These are phyloP conservation scores for Paratilapia polleni DNA, from an alignment of 2,113 vertebrate species.

Conservation along the genomic window DNA sequence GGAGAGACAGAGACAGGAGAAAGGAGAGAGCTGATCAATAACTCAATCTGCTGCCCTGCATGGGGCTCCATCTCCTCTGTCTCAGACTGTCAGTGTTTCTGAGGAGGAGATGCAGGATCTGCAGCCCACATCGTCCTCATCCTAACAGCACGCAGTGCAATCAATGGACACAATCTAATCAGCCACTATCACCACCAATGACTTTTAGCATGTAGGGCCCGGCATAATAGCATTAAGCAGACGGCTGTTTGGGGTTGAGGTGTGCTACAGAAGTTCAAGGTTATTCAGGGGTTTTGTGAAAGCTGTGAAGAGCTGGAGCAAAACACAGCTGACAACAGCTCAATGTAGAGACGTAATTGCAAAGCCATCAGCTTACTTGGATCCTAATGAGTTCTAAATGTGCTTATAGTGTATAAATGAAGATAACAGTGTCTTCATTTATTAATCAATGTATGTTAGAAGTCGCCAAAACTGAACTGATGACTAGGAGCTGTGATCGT, in stretches of 20 bases:
- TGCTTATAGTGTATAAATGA: not conserved
- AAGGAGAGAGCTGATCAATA: constrained; percentile 76
- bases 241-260: constrained; percentile 47
- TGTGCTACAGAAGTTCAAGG: constrained; percentile 67
- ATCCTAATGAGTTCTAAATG: not conserved
- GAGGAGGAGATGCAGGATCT: constrained; percentile 55
- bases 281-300: constrained; percentile 39
- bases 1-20: constrained; percentile 59
- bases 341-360: not conserved
- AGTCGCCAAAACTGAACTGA: not conserved
- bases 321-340: constrained; percentile 25
- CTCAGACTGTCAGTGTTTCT: constrained; percentile 67
- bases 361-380: not conserved
- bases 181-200: constrained; percentile 75
- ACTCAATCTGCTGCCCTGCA: constrained; percentile 77
- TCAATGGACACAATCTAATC: constrained; percentile 82
- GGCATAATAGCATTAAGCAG: constrained; percentile 73
- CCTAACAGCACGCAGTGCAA: constrained; percentile 67
- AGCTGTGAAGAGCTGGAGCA: constrained; percentile 14
- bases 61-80: constrained; percentile 72
- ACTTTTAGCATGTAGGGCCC: constrained; percentile 73
- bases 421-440: not conserved
- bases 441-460: not conserved
- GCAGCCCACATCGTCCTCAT: constrained; percentile 50
- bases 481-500: not conserved